Evolutionary conservation across 2,888 invertebrate species (phyloP), one percentile per base, ranked within the genome.

Genomic region (Geotrupes spiniger): DNA sequence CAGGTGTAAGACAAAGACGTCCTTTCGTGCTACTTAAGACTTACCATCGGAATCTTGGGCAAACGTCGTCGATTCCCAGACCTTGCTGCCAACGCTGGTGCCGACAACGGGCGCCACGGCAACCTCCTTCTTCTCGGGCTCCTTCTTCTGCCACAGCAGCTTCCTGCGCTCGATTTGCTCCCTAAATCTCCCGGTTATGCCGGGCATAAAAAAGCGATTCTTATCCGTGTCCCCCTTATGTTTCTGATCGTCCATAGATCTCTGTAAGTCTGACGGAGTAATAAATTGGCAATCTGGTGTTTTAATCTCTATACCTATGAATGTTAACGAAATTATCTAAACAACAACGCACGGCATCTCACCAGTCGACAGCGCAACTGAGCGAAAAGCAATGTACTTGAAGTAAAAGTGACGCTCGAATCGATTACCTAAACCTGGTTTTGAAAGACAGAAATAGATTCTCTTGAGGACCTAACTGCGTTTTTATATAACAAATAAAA

Each of bases 141-240:
- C 84, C 73, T 89, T 90, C 63, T 87, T 85, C 2, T 88, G 84
- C 95, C 97, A 97, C 12, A 97, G 75, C 42, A 94, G 76, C 74
- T 95, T 95, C 42, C 95, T 80, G 70, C 95, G 93, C 68, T 95
- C 91, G 54, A 94, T 85, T 73, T 90, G 92, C 60, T 93, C 89
- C 4, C 91, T 84, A 67, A 93, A 89, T 65, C 89, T 89, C 52
- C 85, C 82, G 29, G 71, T 71, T 16, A 72, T 69, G 1, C 73
- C 72, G 0, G 73, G 71, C 64, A 71, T 66, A 51, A 69, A 70
- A 50, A 71, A 70, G 41, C 69, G 56, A 31, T 49, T 42, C 16
- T 43, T 40, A 5, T 52, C 49, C 1, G 40, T n/a, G 16, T 53
- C 51, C 6, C 38, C 36, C 17, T 48, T 42, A 27, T 21, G 12